Conservation (phyloP, 2,888 invertebrate genomes). For the Napeogenes inachia region DNA sequence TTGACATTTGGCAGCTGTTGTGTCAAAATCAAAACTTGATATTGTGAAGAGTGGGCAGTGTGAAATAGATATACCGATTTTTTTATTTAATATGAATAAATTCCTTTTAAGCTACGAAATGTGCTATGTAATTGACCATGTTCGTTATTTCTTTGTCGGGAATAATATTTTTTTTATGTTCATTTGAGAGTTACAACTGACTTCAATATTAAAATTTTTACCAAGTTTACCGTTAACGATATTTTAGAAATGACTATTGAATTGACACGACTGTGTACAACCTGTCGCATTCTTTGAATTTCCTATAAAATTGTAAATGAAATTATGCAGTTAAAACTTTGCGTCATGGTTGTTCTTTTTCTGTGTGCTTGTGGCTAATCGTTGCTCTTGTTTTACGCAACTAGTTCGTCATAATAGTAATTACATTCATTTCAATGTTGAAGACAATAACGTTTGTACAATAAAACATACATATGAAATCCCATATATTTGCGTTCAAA, state of each 20-base stretch:
- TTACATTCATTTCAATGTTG: background rate
- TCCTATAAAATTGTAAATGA: conserved; percentile 2
- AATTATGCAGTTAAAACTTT: conserved; percentile 3
- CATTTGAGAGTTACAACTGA: background rate
- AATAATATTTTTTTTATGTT: background rate
- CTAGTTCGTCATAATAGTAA: background rate
- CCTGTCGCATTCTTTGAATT: conserved; percentile 6
- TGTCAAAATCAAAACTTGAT: conserved; percentile 9
- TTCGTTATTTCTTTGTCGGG: too few relatives aligned
- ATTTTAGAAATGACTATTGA: background rate
- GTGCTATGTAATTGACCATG: too few relatives aligned
- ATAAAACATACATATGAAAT: background rate
- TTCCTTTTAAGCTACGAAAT: too few relatives aligned
- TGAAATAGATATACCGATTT: background rate
- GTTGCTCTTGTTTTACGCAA: conserved; percentile 4
- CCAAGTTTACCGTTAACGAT: background rate
- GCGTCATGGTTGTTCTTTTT: conserved; percentile 5
- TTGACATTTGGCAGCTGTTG: conserved; percentile 13
- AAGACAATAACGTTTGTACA: background rate
- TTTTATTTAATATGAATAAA: background rate
- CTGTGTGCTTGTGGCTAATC: background rate
- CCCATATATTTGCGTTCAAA: conserved; percentile 4
- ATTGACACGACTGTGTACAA: conserved; percentile 5
- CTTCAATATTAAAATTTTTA: background rate
- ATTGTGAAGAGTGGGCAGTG: background rate